Conservation (phyloP, 2,113 vertebrate genomes). For the Hydropotes inermis region DNA sequence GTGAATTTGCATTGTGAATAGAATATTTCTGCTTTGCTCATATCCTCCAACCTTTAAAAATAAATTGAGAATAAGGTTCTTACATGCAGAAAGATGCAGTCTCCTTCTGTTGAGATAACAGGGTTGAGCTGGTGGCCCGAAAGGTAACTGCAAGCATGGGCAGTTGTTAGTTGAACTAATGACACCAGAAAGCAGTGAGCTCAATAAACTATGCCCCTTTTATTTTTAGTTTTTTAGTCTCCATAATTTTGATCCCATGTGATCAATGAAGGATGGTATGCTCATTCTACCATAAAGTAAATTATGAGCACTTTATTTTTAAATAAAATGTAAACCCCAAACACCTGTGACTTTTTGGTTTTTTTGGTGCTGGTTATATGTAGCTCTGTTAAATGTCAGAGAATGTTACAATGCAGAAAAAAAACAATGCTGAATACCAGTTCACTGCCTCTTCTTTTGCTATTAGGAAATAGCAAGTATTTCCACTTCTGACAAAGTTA, state of each 20-base stretch:
- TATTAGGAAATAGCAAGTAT: not conserved
- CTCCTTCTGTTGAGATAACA: slow-evolving; percentile 34
- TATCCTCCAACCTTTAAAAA: not conserved
- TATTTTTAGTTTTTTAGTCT: not conserved
- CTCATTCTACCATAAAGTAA: slow-evolving; percentile 36
- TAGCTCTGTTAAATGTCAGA: not conserved
- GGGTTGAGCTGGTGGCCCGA: not conserved
- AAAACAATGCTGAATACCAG: not conserved
- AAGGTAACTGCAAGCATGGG: not conserved
- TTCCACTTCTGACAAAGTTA: not conserved
- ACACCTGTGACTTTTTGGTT: not conserved
- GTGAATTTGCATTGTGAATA: too few relatives aligned
- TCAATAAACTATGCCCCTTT: not conserved
- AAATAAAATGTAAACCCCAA: not conserved
- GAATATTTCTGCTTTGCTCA: not conserved
- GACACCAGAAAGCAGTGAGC: not conserved
- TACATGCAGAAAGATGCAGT: slow-evolving; percentile 9
- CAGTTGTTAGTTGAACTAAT: slow-evolving; percentile 27
- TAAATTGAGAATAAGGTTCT: not conserved
- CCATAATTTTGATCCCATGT: slow-evolving; percentile 52
- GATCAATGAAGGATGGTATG: slow-evolving; percentile 4
- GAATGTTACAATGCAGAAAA: not conserved
- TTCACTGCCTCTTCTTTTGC: not conserved
- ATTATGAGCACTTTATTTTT: slow-evolving; percentile 22
- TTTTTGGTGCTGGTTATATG: not conserved